Conservation (phyloP, 2,888 invertebrate genomes). For the Oscheius onirici region DNA sequence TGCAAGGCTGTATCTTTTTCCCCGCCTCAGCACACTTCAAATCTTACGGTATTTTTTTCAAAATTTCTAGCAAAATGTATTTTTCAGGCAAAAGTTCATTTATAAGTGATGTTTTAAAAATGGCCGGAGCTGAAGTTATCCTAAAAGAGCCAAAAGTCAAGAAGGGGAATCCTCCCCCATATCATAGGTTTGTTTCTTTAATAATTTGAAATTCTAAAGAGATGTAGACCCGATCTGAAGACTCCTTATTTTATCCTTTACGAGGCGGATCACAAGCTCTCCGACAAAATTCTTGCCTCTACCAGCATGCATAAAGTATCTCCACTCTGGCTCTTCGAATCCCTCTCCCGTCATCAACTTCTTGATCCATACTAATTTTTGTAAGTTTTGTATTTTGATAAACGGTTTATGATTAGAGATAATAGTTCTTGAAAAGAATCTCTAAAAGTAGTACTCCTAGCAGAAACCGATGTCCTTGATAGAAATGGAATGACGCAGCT, state of each 20-base stretch:
- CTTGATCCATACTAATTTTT: slow-evolving; percentile 10
- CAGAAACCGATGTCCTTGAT: no score
- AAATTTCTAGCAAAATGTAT: no score
- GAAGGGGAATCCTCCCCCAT: slow-evolving; percentile 20
- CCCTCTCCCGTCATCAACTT: slow-evolving; percentile 4
- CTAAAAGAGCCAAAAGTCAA: slow-evolving; percentile 1
- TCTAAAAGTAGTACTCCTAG: no score
- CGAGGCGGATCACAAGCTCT: slow-evolving; percentile 11
- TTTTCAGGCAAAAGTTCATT: neutral
- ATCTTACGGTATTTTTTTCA: slow-evolving; percentile 33
- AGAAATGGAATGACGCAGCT: no score
- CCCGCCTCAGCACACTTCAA: slow-evolving; percentile 31
- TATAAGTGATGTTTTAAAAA: neutral
- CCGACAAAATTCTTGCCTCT: neutral
- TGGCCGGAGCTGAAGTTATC: slow-evolving; percentile 27
- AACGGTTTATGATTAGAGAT: no score
- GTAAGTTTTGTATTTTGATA: no score
- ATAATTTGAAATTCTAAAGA: no score
- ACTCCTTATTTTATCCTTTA: slow-evolving; percentile 32
- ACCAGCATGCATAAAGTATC: neutral
- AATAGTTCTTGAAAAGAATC: no score
- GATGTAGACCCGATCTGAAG: neutral
- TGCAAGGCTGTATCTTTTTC: slow-evolving; percentile 48
- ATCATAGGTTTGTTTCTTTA: neutral
- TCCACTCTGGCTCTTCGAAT: slow-evolving; percentile 26